Conservation (phyloP, 2,113 vertebrate species). For the Puntigrus tetrazona region DNA sequence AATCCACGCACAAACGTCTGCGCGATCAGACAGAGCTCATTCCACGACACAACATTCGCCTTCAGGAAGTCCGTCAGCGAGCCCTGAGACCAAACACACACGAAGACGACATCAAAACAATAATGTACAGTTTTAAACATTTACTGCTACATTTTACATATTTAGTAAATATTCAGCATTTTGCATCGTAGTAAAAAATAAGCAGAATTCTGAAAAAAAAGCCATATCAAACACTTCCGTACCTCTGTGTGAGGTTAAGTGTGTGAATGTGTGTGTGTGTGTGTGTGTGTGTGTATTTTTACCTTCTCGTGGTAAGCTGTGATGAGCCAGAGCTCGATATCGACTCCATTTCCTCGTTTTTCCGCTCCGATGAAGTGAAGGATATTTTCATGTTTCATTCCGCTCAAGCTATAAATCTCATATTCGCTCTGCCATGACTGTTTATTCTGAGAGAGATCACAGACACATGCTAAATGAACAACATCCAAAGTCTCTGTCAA, state of each 20-base stretch:
- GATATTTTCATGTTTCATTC: conserved; percentile 98
- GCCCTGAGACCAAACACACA: conserved; percentile 75
- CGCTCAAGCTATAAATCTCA: conserved; percentile 91
- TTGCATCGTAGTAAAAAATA: neutral
- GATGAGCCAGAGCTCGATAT: conserved; percentile 96
- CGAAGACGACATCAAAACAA: neutral
- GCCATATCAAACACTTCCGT: neutral
- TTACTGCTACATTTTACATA: neutral
- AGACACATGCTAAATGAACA: neutral
- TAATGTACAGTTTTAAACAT: neutral
- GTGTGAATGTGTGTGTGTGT: conserved; percentile 1
- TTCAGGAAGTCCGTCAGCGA: conserved; percentile 96
- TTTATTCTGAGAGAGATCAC: conserved; percentile 82
- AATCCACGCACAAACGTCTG: conserved; percentile 92
- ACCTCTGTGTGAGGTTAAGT: neutral
- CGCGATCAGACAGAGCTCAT: conserved; percentile 92
- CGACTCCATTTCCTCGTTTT: conserved; percentile 91
- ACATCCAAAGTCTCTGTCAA: neutral
- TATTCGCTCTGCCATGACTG: conserved; percentile 99
- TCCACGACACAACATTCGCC: conserved; percentile 96
- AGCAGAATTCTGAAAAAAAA: neutral
- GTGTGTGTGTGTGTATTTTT: neutral
- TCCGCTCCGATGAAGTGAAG: conserved; percentile 94
- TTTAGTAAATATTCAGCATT: neutral
- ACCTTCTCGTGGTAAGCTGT: conserved; percentile 96